Evolutionary conservation across 2,888 invertebrate genomes (phyloP).

Genomic region (Ochropleura leucogaster): DNA sequence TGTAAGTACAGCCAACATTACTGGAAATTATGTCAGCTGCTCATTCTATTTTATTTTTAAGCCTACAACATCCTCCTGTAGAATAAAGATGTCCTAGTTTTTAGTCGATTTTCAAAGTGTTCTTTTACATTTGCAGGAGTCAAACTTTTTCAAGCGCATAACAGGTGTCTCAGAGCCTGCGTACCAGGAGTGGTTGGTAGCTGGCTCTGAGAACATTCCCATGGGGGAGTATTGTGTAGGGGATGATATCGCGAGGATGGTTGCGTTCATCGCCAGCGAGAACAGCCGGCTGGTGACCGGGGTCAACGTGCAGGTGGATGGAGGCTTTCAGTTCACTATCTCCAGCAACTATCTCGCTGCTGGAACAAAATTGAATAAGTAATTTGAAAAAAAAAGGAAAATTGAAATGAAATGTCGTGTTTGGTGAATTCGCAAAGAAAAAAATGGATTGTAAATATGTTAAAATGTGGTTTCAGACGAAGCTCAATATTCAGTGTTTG

Average conservation of each 20-base stretch:
- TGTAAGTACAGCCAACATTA: constrained; percentile 64
- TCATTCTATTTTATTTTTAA: neutral
- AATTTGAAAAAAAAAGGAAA: neutral
- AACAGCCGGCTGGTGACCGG: constrained; percentile 96
- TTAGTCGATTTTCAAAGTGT: neutral
- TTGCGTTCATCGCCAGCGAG: constrained; percentile 95
- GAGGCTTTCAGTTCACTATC: constrained; percentile 57
- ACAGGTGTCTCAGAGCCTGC: constrained; percentile 60
- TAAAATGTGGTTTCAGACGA: neutral
- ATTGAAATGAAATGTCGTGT: too few species aligned
- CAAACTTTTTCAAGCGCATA: constrained; percentile 60
- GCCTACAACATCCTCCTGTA: neutral
- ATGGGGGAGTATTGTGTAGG: constrained; percentile 63
- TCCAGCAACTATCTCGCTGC: neutral
- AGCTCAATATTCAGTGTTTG: neutral
- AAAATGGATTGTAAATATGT: neutral
- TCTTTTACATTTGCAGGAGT: constrained; percentile 34
- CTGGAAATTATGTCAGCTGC: neutral
- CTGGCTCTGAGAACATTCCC: constrained; percentile 50
- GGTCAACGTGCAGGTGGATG: constrained; percentile 74
- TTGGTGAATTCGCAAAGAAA: too few species aligned
- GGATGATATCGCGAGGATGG: constrained; percentile 94
- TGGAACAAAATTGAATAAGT: constrained; percentile 1
- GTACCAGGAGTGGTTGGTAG: constrained; percentile 62
- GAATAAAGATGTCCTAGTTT: neutral